Conservation (phyloP, 2,797 vertebrate genomes). For the Xenopus petersii region DNA sequence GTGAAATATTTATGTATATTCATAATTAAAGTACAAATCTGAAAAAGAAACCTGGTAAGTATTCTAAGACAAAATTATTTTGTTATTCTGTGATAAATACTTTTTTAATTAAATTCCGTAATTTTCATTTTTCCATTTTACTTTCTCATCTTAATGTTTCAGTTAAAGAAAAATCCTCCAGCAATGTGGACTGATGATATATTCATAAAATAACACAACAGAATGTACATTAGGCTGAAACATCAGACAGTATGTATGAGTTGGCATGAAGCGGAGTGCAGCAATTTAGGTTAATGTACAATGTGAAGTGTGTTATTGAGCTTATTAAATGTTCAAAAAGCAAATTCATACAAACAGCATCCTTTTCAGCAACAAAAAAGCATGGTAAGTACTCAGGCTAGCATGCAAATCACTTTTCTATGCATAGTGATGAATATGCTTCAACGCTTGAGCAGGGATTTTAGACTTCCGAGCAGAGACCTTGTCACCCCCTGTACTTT, state of each 20-base stretch:
- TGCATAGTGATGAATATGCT: conserved; percentile 48
- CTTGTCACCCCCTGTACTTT: conserved; percentile 41
- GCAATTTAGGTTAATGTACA: conserved; percentile 48
- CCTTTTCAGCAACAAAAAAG: conserved; percentile 35
- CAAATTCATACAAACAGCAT: conserved; percentile 32
- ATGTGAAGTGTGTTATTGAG: conserved; percentile 49
- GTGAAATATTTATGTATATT: too few species aligned
- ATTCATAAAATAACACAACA: conserved; percentile 37
- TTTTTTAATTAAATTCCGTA: too few species aligned
- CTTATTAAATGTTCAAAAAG: conserved; percentile 48
- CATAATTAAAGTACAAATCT: too few species aligned
- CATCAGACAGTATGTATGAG: conserved; percentile 24
- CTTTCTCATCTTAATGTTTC: too few species aligned
- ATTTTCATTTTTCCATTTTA: too few species aligned
- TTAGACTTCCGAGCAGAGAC: conserved; percentile 35
- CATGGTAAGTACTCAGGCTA: conserved; percentile 28
- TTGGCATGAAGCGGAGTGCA: conserved; percentile 32
- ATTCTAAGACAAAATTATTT: too few species aligned
- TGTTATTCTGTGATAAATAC: too few species aligned
- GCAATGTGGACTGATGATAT: conserved; percentile 7
- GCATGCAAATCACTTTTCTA: conserved; percentile 42
- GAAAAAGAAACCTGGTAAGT: too few species aligned
- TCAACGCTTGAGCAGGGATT: conserved; percentile 32
- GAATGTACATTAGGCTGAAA: conserved; percentile 42
- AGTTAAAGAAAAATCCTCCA: too few species aligned